These are phyloP conservation scores for Bedellia somnulentella DNA, from an alignment of 2,888 invertebrate genomes.

Conservation along the genomic window DNA sequence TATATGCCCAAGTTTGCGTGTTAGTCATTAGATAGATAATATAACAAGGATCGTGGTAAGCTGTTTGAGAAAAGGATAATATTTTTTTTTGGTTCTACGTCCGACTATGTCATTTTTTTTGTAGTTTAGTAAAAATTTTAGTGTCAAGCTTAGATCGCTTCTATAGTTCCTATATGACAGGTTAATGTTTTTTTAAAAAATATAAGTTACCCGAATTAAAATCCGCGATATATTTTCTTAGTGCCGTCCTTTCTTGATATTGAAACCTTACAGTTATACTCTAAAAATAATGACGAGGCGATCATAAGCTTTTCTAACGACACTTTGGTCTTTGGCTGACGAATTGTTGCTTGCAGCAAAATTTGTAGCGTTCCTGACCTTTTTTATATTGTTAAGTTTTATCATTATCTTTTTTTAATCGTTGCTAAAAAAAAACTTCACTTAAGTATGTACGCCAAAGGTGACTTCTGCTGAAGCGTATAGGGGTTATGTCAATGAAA, in stretches of 20 bases:
- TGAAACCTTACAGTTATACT: neutral
- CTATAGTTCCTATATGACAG: slow-evolving; percentile 11
- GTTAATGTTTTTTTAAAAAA: slow-evolving; percentile 5
- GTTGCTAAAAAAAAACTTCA: slow-evolving; percentile 44
- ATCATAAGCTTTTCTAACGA: neutral
- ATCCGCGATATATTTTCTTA: neutral
- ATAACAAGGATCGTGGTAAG: slow-evolving; percentile 4
- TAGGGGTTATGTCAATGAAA: slow-evolving; percentile 38
- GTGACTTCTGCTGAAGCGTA: slow-evolving; percentile 27
- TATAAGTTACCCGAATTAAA: slow-evolving; percentile 3
- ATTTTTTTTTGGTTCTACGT: neutral
- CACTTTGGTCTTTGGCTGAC: neutral
- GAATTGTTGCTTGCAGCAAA: neutral
- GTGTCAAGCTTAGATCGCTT: slow-evolving; percentile 33
- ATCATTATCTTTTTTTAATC: slow-evolving; percentile 30
- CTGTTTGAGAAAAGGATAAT: neutral
- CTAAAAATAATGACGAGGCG: neutral
- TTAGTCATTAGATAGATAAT: slow-evolving; percentile 4
- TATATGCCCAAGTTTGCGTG: slow-evolving; percentile 4
- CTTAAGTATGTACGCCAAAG: slow-evolving; percentile 51
- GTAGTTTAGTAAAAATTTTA: neutral
- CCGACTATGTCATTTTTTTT: neutral
- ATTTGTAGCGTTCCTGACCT: neutral
- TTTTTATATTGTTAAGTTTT: slow-evolving; percentile 41
- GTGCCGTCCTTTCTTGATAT: neutral